Evolutionary conservation across 2,113 vertebrate species (phyloP), one percentile per base, ranked within the genome.

Genomic region (Poicephalus meyeri): DNA sequence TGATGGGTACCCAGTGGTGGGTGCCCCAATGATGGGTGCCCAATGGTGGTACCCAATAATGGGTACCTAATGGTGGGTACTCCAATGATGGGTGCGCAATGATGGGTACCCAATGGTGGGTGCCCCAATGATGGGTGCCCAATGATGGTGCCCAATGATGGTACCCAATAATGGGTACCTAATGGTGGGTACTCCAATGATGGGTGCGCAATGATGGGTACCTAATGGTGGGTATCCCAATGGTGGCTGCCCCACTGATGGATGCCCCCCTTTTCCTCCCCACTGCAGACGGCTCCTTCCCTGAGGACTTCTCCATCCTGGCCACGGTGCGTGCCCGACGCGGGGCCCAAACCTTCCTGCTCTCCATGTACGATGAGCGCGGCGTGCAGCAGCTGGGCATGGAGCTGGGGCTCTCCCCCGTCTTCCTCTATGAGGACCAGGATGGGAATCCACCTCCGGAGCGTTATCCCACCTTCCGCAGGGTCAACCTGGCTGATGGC

Each of bases 231-330:
- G 52, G 52, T 39, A 39, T 7, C 52, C 29, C 29, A 16, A 5
- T 52, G 26, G 10, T 33, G 28, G 52, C 29, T 19, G 16, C 11
- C 53, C 52, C 52, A 31, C 1, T 84, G 68, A 21, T 31, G 81
- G 39, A 8, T 37, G 13, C 58, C 53, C 18, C n/a, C 26, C 29
- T 14, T n/a, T 91, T 44, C 16, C 18, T 12, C 37, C 73, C 20
- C 17, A 5, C 23, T 16, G 19, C 96, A 99, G 99, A 98, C 39
- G 98, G 97, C 4, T 81, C 41, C 26, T 99, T 99, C 91, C 99
- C 99, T 1, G 96, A 97, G 91, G 97, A 99, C 84, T 99, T 99
- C 97, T 99, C 99, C 5, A 55, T 99, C 91, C 97, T 99, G 98
- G 58, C 97, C 31, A 99, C 99, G 2, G 56, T 99, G 35, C 97